These are phyloP conservation scores for Etia nguti DNA, from an alignment of 2,113 vertebrate species.

Conservation along the genomic window DNA sequence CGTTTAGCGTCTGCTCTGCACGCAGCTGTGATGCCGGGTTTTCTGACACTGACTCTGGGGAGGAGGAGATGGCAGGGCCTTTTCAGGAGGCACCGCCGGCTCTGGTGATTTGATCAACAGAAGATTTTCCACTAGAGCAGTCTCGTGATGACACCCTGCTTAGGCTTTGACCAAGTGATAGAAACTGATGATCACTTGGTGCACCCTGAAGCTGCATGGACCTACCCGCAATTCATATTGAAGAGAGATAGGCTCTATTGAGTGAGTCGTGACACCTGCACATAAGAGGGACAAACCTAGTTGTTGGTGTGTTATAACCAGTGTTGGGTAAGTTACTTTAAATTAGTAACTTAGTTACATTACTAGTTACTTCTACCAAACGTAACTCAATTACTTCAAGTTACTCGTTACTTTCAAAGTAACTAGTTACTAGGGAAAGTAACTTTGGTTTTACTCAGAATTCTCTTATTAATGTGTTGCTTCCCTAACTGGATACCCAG, in stretches of 20 bases:
- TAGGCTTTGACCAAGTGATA: not conserved
- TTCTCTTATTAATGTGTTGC: no score
- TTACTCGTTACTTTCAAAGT: no score
- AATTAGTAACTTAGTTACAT: no score
- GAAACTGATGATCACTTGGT: not conserved
- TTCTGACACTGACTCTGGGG: not conserved
- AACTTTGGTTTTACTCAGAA: no score
- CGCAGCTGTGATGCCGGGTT: fast-evolving
- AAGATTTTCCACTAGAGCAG: not conserved
- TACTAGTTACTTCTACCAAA: no score
- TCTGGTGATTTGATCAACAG: not conserved
- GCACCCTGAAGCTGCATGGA: not conserved
- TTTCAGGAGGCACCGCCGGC: not conserved
- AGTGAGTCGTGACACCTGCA: no score
- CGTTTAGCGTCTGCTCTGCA: not conserved
- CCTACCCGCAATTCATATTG: not conserved
- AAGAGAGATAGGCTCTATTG: not conserved
- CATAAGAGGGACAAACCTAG: no score
- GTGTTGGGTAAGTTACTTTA: no score
- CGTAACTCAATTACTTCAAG: no score
- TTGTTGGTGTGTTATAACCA: no score
- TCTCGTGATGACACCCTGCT: not conserved
- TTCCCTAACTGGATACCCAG: no score
- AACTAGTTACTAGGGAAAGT: no score
- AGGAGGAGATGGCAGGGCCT: not conserved